Evolutionary conservation across 2,888 invertebrate species (phyloP), one percentile per base, ranked within the genome.

Genomic region (Cephus spinipes): DNA sequence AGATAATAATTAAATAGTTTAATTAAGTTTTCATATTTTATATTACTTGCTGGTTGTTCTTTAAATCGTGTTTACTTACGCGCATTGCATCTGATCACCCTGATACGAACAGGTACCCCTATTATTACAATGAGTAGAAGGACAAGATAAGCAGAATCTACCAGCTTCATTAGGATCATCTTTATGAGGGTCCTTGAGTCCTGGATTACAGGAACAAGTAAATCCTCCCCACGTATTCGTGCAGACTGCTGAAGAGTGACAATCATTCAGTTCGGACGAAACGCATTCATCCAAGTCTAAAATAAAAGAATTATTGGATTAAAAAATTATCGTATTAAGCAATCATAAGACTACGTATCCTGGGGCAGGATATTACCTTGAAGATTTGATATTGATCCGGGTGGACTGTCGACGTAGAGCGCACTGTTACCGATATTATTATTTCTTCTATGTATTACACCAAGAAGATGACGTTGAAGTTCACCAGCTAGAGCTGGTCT

Each of bases 391-490:
- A 97, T 95, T 0, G 96, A 95, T 31, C 96, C 97, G 0, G 95
- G 94, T 0, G 96, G 96, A 1, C 95, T 95, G 83, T 96, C 96
- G 0, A 97, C 97, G 93, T 95, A 97, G 0, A 98, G 92, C 0
- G 96, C 96, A 4, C 97, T 97, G 73, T 96, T 95, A 0, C 98
- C 98, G 40, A 98, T 95, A 89, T 98, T 97, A 91, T 98, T 97
- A 83, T 96, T 95, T 23, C 97, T 93, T 1, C 97, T 93, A 77
- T 96, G 94, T 77, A 98, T 95, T 0, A 97, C 97, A 0, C 97
- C 97, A 30, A 97, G 92, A 23, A 98, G 92, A 90, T 98, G 97
- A 83, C 95, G 95, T 90, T 97, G 97, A 2, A 98, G 94, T 85
- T 97, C 97, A 1, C 94, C 94, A 68, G 95, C 94, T 0, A 97